phyloP scores from a whole-genome alignment of 2,113 vertebrate genomes.

The Ceyx melanurus region DNA sequence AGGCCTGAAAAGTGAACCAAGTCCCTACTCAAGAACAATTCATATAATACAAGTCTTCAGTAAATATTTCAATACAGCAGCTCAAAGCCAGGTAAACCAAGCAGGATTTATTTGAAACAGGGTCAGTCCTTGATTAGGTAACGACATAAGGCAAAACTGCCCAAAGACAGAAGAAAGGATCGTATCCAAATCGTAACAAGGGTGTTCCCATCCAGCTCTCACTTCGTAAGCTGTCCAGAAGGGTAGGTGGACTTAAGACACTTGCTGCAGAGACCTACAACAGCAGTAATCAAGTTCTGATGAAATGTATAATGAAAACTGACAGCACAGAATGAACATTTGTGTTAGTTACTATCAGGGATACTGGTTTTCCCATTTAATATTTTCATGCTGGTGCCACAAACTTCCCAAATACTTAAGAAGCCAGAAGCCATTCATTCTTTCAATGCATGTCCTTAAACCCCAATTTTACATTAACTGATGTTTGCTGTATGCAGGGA shows the following conservation, averaged over 20 bases:
- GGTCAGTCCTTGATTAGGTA: not conserved
- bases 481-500: not conserved
- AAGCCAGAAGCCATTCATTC: not conserved
- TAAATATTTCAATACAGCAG: not conserved
- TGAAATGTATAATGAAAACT: not conserved
- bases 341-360: not conserved
- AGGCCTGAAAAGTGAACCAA: not conserved
- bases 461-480: not conserved
- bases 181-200: not conserved
- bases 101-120: not conserved
- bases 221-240: not conserved
- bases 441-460: not conserved
- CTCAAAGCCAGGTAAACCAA: not conserved
- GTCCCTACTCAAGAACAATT: not conserved
- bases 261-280: not conserved
- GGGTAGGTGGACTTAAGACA: not conserved
- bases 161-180: not conserved
- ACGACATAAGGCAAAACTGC: not conserved
- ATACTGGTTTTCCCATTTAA: not conserved
- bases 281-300: not conserved
- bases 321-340: not conserved
- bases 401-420: not conserved
- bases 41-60: not conserved
- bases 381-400: not conserved
- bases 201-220: not conserved